phyloP scores from a whole-genome alignment of 2,888 invertebrate species.

The Esperia sulphurella region DNA sequence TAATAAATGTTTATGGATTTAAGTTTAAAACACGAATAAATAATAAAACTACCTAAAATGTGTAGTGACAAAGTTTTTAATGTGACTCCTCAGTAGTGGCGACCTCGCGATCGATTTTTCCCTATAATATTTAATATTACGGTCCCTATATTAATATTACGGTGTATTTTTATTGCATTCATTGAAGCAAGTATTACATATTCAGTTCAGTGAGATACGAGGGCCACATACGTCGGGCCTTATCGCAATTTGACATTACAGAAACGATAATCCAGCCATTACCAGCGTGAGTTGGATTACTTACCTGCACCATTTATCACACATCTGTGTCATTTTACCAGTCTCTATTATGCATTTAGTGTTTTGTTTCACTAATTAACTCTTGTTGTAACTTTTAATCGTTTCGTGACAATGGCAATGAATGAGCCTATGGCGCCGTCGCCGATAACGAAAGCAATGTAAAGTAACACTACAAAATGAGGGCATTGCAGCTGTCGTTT shows the following conservation, averaged over 20 bases:
- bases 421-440: not conserved
- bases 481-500: no score
- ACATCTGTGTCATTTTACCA: conserved; percentile 17
- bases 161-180: no score
- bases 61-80: no score
- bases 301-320: not conserved
- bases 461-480: no score
- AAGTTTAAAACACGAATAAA: no score
- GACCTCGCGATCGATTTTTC: no score
- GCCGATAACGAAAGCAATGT: not conserved
- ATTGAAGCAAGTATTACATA: no score
- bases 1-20: no score
- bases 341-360: not conserved
- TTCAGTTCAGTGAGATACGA: not conserved
- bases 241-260: conserved; percentile 6
- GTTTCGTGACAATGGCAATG: not conserved
- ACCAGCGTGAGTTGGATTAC: conserved; percentile 4
- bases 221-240: conserved; percentile 4
- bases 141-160: no score
- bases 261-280: conserved; percentile 11
- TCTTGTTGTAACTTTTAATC: not conserved
- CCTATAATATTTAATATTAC: no score
- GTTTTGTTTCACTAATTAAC: not conserved
- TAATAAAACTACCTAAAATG: no score
- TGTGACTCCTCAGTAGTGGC: no score